These are phyloP conservation scores for Nephila pilipes DNA, from an alignment of 1,140 invertebrate species.

Conservation along the genomic window DNA sequence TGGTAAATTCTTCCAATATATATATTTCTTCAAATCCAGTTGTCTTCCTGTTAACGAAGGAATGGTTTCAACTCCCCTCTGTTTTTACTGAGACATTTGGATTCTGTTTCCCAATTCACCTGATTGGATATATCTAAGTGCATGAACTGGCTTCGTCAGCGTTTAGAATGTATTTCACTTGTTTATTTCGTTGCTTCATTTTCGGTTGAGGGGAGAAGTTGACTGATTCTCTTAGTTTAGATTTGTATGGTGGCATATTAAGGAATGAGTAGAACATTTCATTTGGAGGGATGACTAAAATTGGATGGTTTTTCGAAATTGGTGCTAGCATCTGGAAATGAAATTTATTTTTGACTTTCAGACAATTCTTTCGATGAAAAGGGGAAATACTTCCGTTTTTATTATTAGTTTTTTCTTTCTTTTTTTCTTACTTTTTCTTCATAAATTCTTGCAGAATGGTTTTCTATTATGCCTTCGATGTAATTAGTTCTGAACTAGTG, in stretches of 20 bases:
- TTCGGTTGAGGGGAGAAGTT: neutral
- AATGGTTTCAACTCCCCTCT: neutral
- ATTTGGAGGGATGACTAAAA: neutral
- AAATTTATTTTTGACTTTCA: constrained; percentile 11
- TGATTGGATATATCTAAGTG: constrained; percentile 46
- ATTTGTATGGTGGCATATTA: constrained; percentile 20
- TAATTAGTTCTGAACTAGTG: neutral
- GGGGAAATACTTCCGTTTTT: too few species aligned
- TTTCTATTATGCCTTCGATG: neutral
- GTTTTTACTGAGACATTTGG: constrained; percentile 33
- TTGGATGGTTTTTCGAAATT: neutral
- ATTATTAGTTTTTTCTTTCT: too few species aligned
- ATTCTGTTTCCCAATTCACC: constrained; percentile 6
- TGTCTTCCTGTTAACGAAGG: neutral
- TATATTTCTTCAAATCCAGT: neutral
- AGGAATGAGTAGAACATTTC: neutral
- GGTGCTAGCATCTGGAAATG: constrained; percentile 15
- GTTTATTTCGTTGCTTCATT: neutral
- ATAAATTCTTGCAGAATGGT: neutral
- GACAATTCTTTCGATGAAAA: too few species aligned
- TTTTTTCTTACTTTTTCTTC: neutral
- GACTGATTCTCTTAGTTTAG: constrained; percentile 50
- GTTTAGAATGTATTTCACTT: neutral
- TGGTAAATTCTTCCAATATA: neutral
- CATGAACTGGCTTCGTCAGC: neutral